phyloP scores from a whole-genome alignment of 2,797 vertebrate species.

The Eospalax fontanierii region DNA sequence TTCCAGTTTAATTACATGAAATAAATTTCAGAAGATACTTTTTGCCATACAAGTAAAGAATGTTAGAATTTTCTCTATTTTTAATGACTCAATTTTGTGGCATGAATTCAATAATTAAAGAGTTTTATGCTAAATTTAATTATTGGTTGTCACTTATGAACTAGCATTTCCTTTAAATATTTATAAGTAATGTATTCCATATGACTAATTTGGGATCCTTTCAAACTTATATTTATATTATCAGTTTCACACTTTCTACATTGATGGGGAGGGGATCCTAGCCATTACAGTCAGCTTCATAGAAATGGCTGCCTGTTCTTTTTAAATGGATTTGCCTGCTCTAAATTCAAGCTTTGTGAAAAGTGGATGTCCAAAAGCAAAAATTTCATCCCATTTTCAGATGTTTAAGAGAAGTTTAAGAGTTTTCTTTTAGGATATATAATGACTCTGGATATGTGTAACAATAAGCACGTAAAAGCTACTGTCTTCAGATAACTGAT shows the following conservation, averaged over 20 bases:
- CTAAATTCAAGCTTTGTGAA: not conserved
- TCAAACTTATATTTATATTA: not conserved
- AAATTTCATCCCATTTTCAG: not conserved
- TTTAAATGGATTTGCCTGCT: not conserved
- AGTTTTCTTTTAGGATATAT: not conserved
- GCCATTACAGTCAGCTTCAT: not conserved
- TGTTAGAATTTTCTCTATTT: not conserved
- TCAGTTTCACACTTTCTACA: not conserved
- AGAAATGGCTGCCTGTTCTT: not conserved
- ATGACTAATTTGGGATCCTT: slow-evolving; percentile 23
- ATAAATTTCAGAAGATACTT: not conserved
- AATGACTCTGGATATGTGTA: not conserved
- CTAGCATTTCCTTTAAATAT: not conserved
- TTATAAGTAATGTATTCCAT: not conserved
- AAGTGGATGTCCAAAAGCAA: not conserved
- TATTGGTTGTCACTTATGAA: not conserved
- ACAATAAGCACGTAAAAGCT: not conserved
- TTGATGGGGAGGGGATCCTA: not conserved
- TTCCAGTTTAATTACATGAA: not conserved
- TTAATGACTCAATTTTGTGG: not conserved
- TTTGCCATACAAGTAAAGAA: not conserved
- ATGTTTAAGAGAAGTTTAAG: not conserved
- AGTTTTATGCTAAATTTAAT: slow-evolving; percentile 20
- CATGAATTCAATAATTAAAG: not conserved
- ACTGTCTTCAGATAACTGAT: not conserved